Percentiles rank a stretch among this genome's conserved stretches.
Conservation (phyloP, 2,888 invertebrate genomes). For the Ptychoptera contaminata region DNA sequence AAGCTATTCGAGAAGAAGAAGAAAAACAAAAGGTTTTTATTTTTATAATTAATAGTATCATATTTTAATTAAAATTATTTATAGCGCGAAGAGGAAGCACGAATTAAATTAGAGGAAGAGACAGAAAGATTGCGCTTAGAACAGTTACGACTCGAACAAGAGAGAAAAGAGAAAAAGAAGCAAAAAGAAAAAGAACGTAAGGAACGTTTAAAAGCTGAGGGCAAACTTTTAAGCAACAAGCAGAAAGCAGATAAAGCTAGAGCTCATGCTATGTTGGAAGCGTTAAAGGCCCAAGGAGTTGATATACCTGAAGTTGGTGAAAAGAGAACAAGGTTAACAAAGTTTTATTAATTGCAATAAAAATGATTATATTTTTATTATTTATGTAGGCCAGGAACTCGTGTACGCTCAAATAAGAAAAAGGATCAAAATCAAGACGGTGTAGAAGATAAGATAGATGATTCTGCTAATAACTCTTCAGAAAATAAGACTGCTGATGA, state of each 20-base stretch:
- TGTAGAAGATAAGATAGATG: conserved; percentile 23
- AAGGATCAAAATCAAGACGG: conserved; percentile 35
- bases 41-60: background rate
- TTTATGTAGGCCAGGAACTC: conserved; percentile 44
- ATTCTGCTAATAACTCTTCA: conserved; percentile 17
- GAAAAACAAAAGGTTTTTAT: conserved; percentile 37
- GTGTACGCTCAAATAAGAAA: conserved; percentile 53
- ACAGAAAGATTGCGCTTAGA: conserved; percentile 57
- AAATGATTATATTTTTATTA: conserved; percentile 19
- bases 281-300: conserved; percentile 75
- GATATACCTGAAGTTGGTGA: conserved; percentile 60
- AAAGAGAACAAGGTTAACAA: conserved; percentile 29
- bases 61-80: conserved; percentile 12
- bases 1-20: conserved; percentile 77
- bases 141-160: conserved; percentile 65
- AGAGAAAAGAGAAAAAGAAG: conserved; percentile 75
- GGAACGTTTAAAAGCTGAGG: conserved; percentile 89
- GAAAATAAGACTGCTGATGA: conserved; percentile 11
- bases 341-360: conserved; percentile 27
- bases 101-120: conserved; percentile 55
- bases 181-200: conserved; percentile 85
- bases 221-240: conserved; percentile 82
- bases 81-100: conserved; percentile 64
- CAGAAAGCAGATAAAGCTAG: conserved; percentile 83
- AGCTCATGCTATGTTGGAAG: conserved; percentile 77